Conservation (phyloP, 2,113 vertebrate genomes). For the Burhinus oedicnemus region DNA sequence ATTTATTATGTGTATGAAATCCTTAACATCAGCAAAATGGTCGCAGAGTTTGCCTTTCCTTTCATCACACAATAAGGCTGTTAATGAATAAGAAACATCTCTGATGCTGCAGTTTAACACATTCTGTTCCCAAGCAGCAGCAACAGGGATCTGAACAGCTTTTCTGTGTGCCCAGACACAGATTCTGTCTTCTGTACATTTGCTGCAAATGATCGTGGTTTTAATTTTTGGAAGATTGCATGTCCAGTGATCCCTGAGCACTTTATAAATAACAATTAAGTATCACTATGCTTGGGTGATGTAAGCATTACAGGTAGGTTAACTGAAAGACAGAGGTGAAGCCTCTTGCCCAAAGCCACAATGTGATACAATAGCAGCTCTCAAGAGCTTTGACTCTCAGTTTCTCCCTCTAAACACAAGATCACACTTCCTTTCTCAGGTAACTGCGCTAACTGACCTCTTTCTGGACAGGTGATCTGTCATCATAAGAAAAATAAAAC, state of each 20-base stretch:
- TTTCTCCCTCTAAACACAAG: not conserved
- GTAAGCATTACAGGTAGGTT: not conserved
- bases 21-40: constrained; percentile 52
- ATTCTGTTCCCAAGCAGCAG: not conserved
- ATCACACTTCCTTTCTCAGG: not conserved
- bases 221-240: not conserved
- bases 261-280: not conserved
- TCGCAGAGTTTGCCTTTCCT: constrained; percentile 40
- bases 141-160: not conserved
- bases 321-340: not conserved
- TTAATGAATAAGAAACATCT: not conserved
- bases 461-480: not conserved
- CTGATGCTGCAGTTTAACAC: not conserved
- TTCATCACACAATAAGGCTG: constrained; percentile 10
- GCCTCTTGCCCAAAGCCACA: not conserved
- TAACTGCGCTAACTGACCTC: not conserved
- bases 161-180: not conserved
- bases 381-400: not conserved
- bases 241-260: not conserved
- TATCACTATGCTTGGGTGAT: fast-evolving
- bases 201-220: not conserved
- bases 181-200: not conserved
- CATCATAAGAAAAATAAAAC: not conserved
- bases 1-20: constrained; percentile 49
- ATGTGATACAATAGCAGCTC: not conserved